Evolutionary conservation across 2,888 invertebrate species (phyloP), one percentile per base, ranked within the genome.

Genomic region (Drosophila siamana): DNA sequence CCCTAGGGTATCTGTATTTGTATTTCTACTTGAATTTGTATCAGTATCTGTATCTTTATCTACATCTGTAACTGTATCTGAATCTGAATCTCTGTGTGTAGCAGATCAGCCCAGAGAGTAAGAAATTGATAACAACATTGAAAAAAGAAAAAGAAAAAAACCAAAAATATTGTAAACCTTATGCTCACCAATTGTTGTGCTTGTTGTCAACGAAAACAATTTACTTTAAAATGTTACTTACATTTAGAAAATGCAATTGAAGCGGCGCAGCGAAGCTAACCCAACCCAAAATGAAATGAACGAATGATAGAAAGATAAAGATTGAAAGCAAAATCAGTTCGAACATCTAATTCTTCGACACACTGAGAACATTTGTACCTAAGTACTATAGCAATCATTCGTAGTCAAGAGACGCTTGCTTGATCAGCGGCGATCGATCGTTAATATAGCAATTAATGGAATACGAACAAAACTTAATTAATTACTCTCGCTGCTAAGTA

Each of bases 111-210:
- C 48, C 43, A 48, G 57, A 60, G 33, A 19, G 5, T 46, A 22
- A 19, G 55, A 36, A 63, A 15, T 7, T 30, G 26, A 54, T 54
- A 54, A 43, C 30, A 5, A n/a, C n/a, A n/a, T n/a, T n/a, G n/a
- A n/a, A n/a, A n/a, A n/a, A n/a, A n/a, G n/a, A n/a, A n/a, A n/a
- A n/a, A n/a, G n/a, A n/a, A 43, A 52, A 7, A 51, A 47, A 52
- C 11, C 33, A 68, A 47, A 26, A 57, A 52, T 61, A 83, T 80
- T 89, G 89, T 86, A 86, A 86, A 86, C 85, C 85, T 86, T 86
- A 86, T 86, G 85, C 85, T 86, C 85, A 86, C 85, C 86, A 74
- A 80, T 84, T 88, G 78, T 89, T 88, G 86, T 88, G 89, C 86
- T 88, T 86, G 82, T 81, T 75, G 67, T 75, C 72, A 69, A 64